phyloP scores from a whole-genome alignment of 1,140 invertebrate species.

The Belonocnema kinseyi region DNA sequence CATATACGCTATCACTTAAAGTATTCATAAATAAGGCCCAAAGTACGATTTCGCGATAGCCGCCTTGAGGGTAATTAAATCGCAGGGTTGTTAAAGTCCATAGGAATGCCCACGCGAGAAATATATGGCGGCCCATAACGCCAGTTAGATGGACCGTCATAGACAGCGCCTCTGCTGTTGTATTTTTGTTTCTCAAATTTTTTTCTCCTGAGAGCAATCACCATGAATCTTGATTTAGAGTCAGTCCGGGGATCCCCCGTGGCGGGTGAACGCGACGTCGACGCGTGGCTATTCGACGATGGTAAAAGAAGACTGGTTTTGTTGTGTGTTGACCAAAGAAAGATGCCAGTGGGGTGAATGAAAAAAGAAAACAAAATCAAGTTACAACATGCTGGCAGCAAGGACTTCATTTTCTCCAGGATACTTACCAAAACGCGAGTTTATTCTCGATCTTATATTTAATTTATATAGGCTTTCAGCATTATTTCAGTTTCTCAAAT shows the following conservation, averaged over 20 bases:
- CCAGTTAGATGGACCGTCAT: too few species aligned
- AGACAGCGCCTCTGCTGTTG: constrained; percentile 33
- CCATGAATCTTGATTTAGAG: constrained; percentile 64
- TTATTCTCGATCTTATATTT: background rate
- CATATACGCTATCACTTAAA: constrained; percentile 47
- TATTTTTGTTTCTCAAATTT: constrained; percentile 41
- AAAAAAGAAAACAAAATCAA: constrained; percentile 31
- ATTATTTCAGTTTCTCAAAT: background rate
- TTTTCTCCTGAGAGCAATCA: constrained; percentile 59
- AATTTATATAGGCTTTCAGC: background rate
- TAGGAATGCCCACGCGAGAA: constrained; percentile 56
- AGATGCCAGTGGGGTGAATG: constrained; percentile 46
- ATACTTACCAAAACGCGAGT: background rate
- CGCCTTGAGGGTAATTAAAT: constrained; percentile 59
- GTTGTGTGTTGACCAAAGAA: constrained; percentile 48
- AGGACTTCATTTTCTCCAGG: constrained; percentile 18
- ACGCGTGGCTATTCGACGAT: constrained; percentile 53
- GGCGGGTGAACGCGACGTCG: constrained; percentile 47
- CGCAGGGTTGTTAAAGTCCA: constrained; percentile 59
- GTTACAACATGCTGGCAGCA: background rate
- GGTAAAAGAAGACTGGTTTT: constrained; percentile 52
- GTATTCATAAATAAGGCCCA: constrained; percentile 69
- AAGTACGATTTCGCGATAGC: constrained; percentile 70
- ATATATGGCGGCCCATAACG: constrained; percentile 46
- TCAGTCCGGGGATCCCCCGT: constrained; percentile 51